phyloP scores from a whole-genome alignment of 2,888 invertebrate genomes.

The Coenonympha arcania region DNA sequence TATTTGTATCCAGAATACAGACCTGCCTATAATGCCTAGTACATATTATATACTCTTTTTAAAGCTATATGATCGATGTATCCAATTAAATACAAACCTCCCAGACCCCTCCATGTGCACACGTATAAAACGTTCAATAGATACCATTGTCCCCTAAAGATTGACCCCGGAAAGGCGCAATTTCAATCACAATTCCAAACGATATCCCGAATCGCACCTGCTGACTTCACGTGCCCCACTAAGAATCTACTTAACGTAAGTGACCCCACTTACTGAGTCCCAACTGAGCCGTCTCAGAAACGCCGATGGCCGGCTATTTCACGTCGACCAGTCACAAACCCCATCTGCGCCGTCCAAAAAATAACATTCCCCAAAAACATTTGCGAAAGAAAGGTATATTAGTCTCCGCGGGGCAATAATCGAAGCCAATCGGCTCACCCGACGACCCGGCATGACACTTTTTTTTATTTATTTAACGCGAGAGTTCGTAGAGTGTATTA shows the following conservation, averaged over 20 bases:
- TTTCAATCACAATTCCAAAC: slow-evolving; percentile 61
- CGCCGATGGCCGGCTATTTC: slow-evolving; percentile 57
- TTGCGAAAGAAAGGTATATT: slow-evolving; percentile 71
- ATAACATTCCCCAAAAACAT: slow-evolving; percentile 69
- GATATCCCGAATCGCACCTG: slow-evolving; percentile 56
- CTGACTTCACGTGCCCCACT: slow-evolving; percentile 64
- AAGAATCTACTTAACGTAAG: slow-evolving; percentile 71
- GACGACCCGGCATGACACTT: slow-evolving; percentile 58
- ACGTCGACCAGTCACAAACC: slow-evolving; percentile 53
- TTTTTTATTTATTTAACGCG: slow-evolving; percentile 57
- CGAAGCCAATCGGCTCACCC: slow-evolving; percentile 70
- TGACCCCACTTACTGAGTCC: slow-evolving; percentile 63
- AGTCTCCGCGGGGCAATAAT: slow-evolving; percentile 72
- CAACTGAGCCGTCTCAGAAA: slow-evolving; percentile 55
- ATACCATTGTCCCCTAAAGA: slow-evolving; percentile 41
- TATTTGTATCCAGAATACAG: too few relatives aligned
- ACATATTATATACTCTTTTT: too few relatives aligned
- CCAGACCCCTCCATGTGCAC: neutral
- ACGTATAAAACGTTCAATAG: slow-evolving; percentile 35
- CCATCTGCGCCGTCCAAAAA: slow-evolving; percentile 71
- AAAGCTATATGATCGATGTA: neutral
- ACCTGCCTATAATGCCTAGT: too few relatives aligned
- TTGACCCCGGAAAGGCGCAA: slow-evolving; percentile 51
- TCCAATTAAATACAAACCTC: neutral
- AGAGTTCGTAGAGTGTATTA: slow-evolving; percentile 57